A percentile compares a stretch with the other conserved stretches of the same genome.
Evolutionary conservation across 37 sponge, comb jelly and placozoan species (phyloP).

Genomic region (Agelas oroides): DNA sequence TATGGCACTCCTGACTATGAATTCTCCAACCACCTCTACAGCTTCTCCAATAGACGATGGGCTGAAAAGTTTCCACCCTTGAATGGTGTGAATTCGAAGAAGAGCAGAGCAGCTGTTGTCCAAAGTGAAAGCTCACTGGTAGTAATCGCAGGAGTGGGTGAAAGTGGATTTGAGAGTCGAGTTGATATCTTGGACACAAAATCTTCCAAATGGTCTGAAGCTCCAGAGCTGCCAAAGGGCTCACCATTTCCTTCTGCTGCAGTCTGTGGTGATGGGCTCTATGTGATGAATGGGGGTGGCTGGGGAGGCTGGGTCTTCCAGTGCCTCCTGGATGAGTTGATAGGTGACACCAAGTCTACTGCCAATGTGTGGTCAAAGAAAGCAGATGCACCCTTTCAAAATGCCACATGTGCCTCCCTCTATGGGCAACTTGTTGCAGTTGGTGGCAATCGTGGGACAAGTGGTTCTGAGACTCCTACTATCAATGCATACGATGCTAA

Average conservation of each 20-base stretch:
- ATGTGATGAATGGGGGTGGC: not conserved
- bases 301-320: not conserved
- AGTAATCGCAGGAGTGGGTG: not conserved
- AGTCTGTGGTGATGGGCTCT: not conserved
- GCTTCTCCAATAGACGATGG: not conserved
- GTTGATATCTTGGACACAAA: not conserved
- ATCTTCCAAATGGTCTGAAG: not conserved
- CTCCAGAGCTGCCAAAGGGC: not conserved
- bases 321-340: slow-evolving; percentile 2
- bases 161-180: not conserved
- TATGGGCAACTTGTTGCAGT: not conserved
- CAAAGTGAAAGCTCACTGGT: not conserved
- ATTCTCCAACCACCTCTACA: not conserved
- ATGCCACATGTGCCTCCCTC: not conserved
- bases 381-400: not conserved
- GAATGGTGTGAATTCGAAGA: not conserved
- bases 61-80: not conserved
- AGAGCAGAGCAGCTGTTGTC: not conserved
- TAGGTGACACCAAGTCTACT: not conserved
- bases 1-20: not conserved
- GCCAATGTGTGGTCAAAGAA: not conserved
- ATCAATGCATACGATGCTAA: not conserved
- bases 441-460: not conserved
- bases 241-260: not conserved
- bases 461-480: too few relatives aligned